Percentiles rank a stretch among this genome's conserved stretches.
These are phyloP conservation scores for Ataeniobius toweri DNA, from an alignment of 2,797 vertebrate genomes.

Conservation along the genomic window DNA sequence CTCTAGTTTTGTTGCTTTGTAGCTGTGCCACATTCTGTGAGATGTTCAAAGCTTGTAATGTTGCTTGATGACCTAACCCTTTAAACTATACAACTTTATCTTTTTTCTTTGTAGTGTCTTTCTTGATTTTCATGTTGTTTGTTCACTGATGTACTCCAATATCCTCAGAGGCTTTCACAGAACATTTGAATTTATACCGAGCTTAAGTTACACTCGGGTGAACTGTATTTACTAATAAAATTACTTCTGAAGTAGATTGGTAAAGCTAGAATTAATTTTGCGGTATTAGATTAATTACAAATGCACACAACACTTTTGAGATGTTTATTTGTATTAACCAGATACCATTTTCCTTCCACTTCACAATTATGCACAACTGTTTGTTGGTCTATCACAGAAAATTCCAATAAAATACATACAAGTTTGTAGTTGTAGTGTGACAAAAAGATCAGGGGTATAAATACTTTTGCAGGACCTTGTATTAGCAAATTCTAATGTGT, in stretches of 20 bases:
- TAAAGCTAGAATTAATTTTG: not conserved
- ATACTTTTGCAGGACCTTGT: not conserved
- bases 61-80: not conserved
- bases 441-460: no score
- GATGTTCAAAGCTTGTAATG: not conserved
- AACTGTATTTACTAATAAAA: not conserved
- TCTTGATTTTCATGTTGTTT: not conserved
- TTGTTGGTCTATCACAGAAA: not conserved
- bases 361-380: not conserved
- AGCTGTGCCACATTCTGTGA: not conserved
- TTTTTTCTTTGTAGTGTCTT: not conserved
- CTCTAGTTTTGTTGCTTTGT: not conserved
- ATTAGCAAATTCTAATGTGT: slow-evolving; percentile 3
- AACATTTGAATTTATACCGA: not conserved
- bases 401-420: no score
- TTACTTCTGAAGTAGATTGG: not conserved
- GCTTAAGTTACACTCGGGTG: not conserved
- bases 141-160: not conserved
- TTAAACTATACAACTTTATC: not conserved
- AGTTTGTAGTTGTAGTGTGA: not conserved
- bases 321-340: not conserved
- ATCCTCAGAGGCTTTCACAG: not conserved
- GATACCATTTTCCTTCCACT: not conserved
- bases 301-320: not conserved
- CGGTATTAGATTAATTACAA: not conserved